Evolutionary conservation across 2,797 vertebrate genomes (phyloP), one percentile per base, ranked within the genome.

Genomic region (Squalus acanthias): DNA sequence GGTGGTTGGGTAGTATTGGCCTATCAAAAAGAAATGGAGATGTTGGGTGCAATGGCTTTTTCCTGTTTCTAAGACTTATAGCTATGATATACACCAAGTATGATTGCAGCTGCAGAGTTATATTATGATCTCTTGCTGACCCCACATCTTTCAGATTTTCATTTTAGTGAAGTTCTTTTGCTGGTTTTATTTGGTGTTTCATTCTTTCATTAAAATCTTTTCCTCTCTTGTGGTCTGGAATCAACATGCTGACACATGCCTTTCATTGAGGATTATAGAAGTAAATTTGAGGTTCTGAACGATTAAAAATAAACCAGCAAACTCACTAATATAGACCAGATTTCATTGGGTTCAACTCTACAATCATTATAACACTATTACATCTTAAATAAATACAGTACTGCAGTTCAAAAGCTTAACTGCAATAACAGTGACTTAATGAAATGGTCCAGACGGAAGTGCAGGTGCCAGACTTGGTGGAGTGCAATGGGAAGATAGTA

Each of bases 81-180:
- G 1, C 15, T 8, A 22, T 92, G 60, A 92, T 9, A 9, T 85
- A 50, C 46, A 63, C 29, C 33, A 92, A 72, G 65, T 24, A 72
- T 72, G 93, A 95, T 53, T n/a, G 69, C 46, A 50, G 22, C 89
- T 24, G 17, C 69, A 72, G 22, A 72, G 24, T 70, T 95, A 76
- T n/a, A 74, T 72, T 10, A 72, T 76, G 70, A 33, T 70, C 67
- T 46, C 67, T 33, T 74, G 26, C 70, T 60, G 53, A 76, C 26
- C 91, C 91, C 65, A 95, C 94, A 53, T 95, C 72, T 95, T 76
- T 76, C 60, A 95, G 70, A 60, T 60, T 72, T 72, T 76, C 46
- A 57, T 50, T 76, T 95, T 60, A n/a, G 24, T 76, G 26, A 76
- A 76, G 70, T 46, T 95, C 69, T 57, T 95, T 76, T 76, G 50